A percentile compares a stretch with the other conserved stretches of the same genome.
These are phyloP conservation scores for Dynastes tityus DNA, from an alignment of 2,888 invertebrate genomes.

Conservation along the genomic window DNA sequence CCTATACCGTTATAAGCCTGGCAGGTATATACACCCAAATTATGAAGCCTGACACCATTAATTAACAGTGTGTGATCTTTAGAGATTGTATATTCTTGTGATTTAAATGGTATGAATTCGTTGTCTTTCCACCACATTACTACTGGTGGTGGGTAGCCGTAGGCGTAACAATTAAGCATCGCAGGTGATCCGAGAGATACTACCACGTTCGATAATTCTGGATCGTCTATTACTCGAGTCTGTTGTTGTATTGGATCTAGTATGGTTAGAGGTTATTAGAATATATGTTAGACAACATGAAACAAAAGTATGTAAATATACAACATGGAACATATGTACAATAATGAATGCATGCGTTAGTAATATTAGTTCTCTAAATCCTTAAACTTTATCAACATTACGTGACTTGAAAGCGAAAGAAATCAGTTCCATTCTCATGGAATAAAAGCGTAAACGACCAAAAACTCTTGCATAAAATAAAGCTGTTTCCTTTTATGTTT, in stretches of 20 bases:
- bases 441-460: no score
- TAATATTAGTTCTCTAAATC: no score
- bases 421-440: no score
- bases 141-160: slow-evolving; percentile 85
- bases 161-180: slow-evolving; percentile 84
- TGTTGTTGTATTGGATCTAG: slow-evolving; percentile 54
- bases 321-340: not conserved
- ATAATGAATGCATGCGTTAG: not conserved
- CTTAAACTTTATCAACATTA: no score
- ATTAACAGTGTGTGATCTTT: slow-evolving; percentile 85
- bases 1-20: slow-evolving; percentile 88
- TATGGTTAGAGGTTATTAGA: slow-evolving; percentile 42
- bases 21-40: slow-evolving; percentile 90
- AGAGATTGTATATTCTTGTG: slow-evolving; percentile 80
- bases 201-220: slow-evolving; percentile 76
- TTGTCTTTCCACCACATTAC: slow-evolving; percentile 90
- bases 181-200: slow-evolving; percentile 83
- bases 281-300: slow-evolving; percentile 24
- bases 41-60: slow-evolving; percentile 78
- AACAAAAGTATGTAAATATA: not conserved
- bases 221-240: slow-evolving; percentile 69
- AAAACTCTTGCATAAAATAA: no score
- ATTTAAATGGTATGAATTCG: slow-evolving; percentile 82
- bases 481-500: no score
- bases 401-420: no score